Evolutionary conservation across 2,113 vertebrate genomes (phyloP).

Genomic region (Macrotis lagotis): DNA sequence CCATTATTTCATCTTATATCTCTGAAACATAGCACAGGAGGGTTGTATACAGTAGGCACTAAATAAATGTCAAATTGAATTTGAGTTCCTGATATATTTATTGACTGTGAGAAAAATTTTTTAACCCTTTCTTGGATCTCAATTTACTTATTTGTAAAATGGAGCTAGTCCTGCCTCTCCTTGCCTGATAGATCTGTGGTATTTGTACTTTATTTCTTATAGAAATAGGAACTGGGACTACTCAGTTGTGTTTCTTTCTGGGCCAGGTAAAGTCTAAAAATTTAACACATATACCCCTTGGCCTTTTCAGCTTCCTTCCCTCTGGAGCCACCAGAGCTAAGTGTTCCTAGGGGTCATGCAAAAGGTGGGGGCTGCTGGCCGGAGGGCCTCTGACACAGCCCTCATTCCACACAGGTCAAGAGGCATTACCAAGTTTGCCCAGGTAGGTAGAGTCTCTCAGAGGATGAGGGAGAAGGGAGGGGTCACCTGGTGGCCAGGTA

Average conservation of each 20-base stretch:
- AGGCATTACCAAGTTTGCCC: constrained; percentile 77
- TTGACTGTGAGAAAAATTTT: neutral
- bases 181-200: neutral
- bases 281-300: neutral
- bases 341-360: constrained; percentile 77
- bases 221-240: neutral
- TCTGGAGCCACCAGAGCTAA: neutral
- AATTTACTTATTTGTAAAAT: neutral
- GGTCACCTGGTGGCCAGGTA: no score
- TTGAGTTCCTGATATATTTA: neutral
- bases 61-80: neutral
- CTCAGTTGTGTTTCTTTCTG: neutral
- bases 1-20: neutral
- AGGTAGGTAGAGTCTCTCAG: constrained; percentile 74
- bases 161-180: neutral
- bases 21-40: neutral
- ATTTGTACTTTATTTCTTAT: neutral
- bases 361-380: constrained; percentile 80
- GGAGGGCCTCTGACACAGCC: constrained; percentile 64
- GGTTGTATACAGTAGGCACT: neutral
- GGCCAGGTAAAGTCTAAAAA: neutral
- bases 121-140: neutral
- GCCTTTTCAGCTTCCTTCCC: neutral
- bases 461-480: neutral
- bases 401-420: constrained; percentile 67